Percentiles rank a stretch among this genome's conserved stretches.
Conservation (phyloP, 2,888 invertebrate species). For the Drymonia ruficornis region DNA sequence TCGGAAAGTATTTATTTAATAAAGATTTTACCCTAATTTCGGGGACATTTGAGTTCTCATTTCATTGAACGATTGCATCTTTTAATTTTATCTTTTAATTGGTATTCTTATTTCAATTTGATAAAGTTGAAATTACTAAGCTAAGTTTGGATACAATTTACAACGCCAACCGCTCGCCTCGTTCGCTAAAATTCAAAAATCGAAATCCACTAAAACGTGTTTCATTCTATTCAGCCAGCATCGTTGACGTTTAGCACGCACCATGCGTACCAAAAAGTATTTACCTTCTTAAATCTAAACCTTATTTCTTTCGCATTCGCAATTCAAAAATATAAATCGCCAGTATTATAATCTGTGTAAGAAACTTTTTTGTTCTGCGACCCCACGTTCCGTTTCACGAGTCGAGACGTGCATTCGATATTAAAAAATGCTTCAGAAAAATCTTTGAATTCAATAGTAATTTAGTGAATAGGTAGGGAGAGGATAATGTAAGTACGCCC, state of each 20-base stretch:
- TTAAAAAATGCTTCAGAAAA: conserved; percentile 77
- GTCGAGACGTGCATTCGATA: conserved; percentile 69
- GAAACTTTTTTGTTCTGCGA: conserved; percentile 55
- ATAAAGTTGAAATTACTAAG: conserved; percentile 17
- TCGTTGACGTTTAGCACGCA: conserved; percentile 60
- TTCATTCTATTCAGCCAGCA: conserved; percentile 62
- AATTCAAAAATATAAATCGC: conserved; percentile 47
- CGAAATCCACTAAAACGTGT: conserved; percentile 70
- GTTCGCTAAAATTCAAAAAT: conserved; percentile 52
- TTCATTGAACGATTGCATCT: background rate
- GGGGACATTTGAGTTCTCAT: background rate
- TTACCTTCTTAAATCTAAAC: conserved; percentile 60
- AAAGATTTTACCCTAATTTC: background rate
- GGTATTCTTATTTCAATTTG: conserved; percentile 10
- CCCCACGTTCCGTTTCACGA: conserved; percentile 49
- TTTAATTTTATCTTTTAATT: background rate
- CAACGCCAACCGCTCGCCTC: conserved; percentile 32
- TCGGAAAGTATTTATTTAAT: background rate
- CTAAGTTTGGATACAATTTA: conserved; percentile 17
- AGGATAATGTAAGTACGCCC: conserved; percentile 74
- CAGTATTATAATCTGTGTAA: conserved; percentile 41
- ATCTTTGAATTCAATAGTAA: conserved; percentile 83
- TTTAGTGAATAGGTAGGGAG: conserved; percentile 76
- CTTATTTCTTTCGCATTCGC: conserved; percentile 61
- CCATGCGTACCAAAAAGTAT: conserved; percentile 49